These are phyloP conservation scores for Drosophila colorata DNA, from an alignment of 2,888 invertebrate genomes.

Conservation along the genomic window DNA sequence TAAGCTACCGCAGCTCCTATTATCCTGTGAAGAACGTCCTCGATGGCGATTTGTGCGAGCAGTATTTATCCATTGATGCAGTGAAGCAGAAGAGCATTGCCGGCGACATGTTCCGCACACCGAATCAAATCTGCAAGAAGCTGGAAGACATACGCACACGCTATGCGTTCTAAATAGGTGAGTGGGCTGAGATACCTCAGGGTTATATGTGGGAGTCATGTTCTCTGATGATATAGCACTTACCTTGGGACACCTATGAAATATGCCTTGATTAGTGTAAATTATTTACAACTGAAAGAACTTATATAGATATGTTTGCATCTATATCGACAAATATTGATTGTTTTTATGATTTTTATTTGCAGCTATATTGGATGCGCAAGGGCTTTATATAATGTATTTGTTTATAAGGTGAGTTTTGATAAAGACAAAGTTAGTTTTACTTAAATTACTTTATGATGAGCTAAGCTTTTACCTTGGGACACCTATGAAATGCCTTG, in stretches of 20 bases:
- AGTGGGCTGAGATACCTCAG: slow-evolving; percentile 7
- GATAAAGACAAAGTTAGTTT: background rate
- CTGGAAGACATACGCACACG: slow-evolving; percentile 99
- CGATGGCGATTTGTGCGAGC: slow-evolving; percentile 99
- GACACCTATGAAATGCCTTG: slow-evolving; percentile 84
- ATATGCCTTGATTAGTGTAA: slow-evolving; percentile 73
- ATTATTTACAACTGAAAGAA: slow-evolving; percentile 38
- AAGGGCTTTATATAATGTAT: slow-evolving; percentile 3
- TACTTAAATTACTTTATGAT: slow-evolving; percentile 53
- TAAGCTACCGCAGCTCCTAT: slow-evolving; percentile 98
- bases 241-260: slow-evolving; percentile 84
- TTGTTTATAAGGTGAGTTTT: slow-evolving; percentile 42
- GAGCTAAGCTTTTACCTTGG: slow-evolving; percentile 83
- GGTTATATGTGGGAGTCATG: too few species aligned
- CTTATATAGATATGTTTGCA: background rate
- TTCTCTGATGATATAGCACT: slow-evolving; percentile 67
- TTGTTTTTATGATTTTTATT: background rate
- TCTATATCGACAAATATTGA: background rate
- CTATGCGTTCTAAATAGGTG: slow-evolving; percentile 95
- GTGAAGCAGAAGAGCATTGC: slow-evolving; percentile 98
- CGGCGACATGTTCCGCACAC: slow-evolving; percentile 96
- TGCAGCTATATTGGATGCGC: slow-evolving; percentile 17
- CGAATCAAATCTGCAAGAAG: slow-evolving; percentile 99
- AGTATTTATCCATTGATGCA: slow-evolving; percentile 97
- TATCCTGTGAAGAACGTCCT: slow-evolving; percentile 97